Evolutionary conservation across 2,888 invertebrate genomes (phyloP).

Genomic region (Idaea dimidiata): DNA sequence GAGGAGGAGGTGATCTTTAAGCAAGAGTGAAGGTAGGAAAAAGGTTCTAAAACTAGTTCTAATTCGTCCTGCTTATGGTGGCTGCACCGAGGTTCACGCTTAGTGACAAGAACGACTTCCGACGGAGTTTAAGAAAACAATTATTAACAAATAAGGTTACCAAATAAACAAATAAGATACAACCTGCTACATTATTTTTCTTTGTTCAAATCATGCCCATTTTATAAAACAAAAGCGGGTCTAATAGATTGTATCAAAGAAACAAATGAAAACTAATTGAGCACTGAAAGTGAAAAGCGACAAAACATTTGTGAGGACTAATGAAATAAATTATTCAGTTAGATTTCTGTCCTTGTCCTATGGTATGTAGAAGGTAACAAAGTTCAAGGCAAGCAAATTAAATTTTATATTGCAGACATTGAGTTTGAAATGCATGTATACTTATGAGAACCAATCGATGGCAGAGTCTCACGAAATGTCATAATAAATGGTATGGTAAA

Average conservation of each 20-base stretch:
- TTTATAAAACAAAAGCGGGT: not conserved
- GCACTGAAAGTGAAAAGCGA: not conserved
- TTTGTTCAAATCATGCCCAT: not conserved
- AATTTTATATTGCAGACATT: not conserved
- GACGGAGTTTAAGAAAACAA: too few species aligned
- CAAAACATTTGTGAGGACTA: not conserved
- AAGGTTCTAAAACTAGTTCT: too few species aligned
- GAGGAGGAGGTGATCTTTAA: too few species aligned
- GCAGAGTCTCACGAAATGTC: not conserved
- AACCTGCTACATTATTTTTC: not conserved
- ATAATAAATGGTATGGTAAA: not conserved
- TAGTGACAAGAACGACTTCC: too few species aligned
- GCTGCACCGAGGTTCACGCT: too few species aligned
- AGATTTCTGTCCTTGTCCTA: constrained; percentile 1
- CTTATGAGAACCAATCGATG: not conserved
- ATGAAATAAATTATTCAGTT: not conserved
- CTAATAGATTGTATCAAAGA: not conserved
- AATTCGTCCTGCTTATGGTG: too few species aligned
- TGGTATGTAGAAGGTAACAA: not conserved
- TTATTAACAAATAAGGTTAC: too few species aligned
- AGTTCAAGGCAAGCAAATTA: not conserved
- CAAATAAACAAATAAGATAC: too few species aligned
- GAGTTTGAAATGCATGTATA: not conserved
- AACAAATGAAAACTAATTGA: not conserved
- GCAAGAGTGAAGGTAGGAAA: too few species aligned